These are phyloP conservation scores for Nezara viridula DNA, from an alignment of 2,888 invertebrate genomes.

Conservation along the genomic window DNA sequence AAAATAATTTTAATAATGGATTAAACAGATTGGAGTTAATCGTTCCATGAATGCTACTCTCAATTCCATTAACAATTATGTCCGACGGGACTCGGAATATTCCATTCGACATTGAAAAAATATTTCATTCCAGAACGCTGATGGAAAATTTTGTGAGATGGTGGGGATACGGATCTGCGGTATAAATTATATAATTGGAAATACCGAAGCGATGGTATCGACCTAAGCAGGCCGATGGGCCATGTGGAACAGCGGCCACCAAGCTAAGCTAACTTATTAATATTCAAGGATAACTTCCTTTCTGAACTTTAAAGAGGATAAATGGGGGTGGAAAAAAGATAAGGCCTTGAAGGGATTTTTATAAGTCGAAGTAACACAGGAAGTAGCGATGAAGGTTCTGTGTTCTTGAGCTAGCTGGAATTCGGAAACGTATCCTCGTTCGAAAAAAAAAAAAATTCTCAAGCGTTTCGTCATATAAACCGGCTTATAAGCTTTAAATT, in stretches of 20 bases:
- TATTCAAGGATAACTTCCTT: constrained; percentile 38
- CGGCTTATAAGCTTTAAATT: background rate
- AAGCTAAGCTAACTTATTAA: background rate
- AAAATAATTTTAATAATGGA: too few species aligned
- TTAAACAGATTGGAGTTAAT: background rate
- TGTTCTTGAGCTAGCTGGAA: background rate
- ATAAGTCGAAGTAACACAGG: background rate
- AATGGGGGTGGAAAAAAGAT: background rate
- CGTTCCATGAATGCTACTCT: background rate
- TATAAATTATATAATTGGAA: background rate
- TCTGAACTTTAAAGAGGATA: constrained; percentile 4
- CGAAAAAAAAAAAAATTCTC: background rate
- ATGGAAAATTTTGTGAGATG: background rate
- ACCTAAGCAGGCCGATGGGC: background rate
- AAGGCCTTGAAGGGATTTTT: background rate
- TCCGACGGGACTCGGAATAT: background rate
- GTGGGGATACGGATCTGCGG: background rate
- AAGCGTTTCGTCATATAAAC: background rate
- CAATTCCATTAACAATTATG: background rate
- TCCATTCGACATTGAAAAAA: background rate
- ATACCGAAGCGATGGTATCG: background rate
- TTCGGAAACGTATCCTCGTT: background rate
- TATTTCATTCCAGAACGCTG: background rate
- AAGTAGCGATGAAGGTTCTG: constrained; percentile 5
- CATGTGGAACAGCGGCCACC: background rate